Percentiles rank a stretch among this genome's conserved stretches.
phyloP scores from a whole-genome alignment of 2,888 invertebrate genomes.

The Neoaliturus tenellus region DNA sequence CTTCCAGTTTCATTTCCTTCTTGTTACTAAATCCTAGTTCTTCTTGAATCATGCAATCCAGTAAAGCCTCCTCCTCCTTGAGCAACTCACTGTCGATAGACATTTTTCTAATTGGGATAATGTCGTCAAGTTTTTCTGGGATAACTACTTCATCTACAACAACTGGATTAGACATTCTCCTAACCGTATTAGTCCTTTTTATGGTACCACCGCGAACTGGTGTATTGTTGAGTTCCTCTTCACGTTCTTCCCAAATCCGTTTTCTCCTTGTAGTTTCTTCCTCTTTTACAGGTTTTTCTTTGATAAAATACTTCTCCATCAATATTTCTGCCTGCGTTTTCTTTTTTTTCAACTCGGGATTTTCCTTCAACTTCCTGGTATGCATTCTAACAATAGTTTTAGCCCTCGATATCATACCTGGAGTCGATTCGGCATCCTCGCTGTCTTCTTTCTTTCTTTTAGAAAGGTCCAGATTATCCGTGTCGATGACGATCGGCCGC shows the following conservation, averaged over 20 bases:
- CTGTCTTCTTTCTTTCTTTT: constrained; percentile 63
- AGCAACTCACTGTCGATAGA: constrained; percentile 69
- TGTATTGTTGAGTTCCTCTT: not conserved
- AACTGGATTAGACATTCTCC: not conserved
- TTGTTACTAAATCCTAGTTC: constrained; percentile 70
- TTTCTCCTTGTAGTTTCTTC: constrained; percentile 63
- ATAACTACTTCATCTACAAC: not conserved
- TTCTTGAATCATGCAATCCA: constrained; percentile 75
- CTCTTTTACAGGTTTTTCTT: constrained; percentile 72
- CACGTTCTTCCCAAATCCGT: constrained; percentile 7
- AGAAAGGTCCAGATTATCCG: constrained; percentile 88
- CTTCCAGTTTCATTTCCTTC: constrained; percentile 11
- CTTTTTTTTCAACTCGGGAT: constrained; percentile 72
- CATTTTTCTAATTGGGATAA: constrained; percentile 35
- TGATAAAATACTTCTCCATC: constrained; percentile 84
- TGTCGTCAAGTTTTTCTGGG: not conserved
- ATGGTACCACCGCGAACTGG: constrained; percentile 40
- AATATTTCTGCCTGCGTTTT: constrained; percentile 85
- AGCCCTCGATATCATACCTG: constrained; percentile 80
- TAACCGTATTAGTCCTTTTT: constrained; percentile 41
- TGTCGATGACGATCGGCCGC: constrained; percentile 86
- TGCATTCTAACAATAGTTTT: constrained; percentile 85
- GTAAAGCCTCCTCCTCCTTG: constrained; percentile 75
- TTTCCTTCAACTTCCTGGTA: constrained; percentile 74
- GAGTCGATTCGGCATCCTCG: constrained; percentile 63